These are phyloP conservation scores for Acanthoscelides obtectus DNA, from an alignment of 2,888 invertebrate genomes.

Conservation along the genomic window DNA sequence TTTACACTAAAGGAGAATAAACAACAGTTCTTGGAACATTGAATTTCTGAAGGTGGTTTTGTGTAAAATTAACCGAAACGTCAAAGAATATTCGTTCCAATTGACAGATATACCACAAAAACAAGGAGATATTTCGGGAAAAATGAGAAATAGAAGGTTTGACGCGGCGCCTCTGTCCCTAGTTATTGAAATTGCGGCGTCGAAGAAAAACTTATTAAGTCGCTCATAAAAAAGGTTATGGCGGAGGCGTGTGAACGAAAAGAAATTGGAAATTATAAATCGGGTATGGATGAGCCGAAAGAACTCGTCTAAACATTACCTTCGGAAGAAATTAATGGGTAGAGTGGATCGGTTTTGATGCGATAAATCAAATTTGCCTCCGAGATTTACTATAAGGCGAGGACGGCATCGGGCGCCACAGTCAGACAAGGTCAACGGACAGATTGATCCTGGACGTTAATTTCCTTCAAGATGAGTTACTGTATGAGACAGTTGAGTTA, in stretches of 20 bases:
- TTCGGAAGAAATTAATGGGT: constrained; percentile 1
- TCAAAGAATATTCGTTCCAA: too few species aligned
- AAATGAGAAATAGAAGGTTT: too few species aligned
- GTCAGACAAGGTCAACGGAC: not conserved
- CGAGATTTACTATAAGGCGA: not conserved
- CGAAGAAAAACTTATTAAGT: constrained; percentile 42
- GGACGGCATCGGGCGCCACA: not conserved
- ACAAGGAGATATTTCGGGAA: too few species aligned
- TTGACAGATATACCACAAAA: too few species aligned
- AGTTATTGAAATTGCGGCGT: constrained; percentile 34
- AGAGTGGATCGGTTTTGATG: not conserved
- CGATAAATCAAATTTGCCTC: constrained; percentile 1
- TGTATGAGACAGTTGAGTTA: too few species aligned
- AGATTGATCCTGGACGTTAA: too few species aligned
- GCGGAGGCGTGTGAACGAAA: constrained; percentile 44
- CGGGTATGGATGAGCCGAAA: not conserved
- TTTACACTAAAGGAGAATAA: too few species aligned
- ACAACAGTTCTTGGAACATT: too few species aligned
- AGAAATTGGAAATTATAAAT: constrained; percentile 45
- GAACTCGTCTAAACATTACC: not conserved
- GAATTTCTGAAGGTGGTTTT: too few species aligned
- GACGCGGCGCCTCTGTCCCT: constrained; percentile 18
- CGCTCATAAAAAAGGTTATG: constrained; percentile 41
- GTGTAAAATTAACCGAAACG: too few species aligned
- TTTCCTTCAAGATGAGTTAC: too few species aligned